A percentile compares a stretch with the other conserved stretches of the same genome.
These are phyloP conservation scores for Struthidea cinerea DNA, from an alignment of 2,113 vertebrate genomes.

Conservation along the genomic window DNA sequence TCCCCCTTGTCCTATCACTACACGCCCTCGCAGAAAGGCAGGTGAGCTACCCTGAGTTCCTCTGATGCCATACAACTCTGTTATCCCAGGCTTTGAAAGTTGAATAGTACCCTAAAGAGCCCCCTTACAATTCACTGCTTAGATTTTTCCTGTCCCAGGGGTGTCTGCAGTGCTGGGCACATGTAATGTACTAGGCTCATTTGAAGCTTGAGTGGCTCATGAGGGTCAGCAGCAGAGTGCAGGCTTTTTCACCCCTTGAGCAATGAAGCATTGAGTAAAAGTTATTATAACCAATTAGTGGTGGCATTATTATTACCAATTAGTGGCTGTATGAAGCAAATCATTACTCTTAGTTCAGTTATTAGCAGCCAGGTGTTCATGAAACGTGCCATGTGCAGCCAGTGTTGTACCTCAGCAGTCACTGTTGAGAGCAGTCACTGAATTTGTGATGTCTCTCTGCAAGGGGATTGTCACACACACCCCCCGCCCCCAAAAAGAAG, in stretches of 20 bases:
- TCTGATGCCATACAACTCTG: accelerated
- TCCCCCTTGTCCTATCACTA: neutral
- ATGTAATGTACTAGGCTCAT: neutral
- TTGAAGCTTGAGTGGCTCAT: neutral
- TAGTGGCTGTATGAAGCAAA: constrained; percentile 45
- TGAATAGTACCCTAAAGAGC: neutral
- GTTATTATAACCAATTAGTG: constrained; percentile 54
- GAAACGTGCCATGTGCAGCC: neutral
- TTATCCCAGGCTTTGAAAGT: neutral
- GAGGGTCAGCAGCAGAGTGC: neutral
- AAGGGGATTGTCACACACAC: neutral
- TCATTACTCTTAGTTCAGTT: constrained; percentile 34
- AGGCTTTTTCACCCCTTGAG: constrained; percentile 32
- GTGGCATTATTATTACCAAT: constrained; percentile 46
- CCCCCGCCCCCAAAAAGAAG: accelerated
- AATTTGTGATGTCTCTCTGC: neutral
- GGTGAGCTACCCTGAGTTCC: accelerated
- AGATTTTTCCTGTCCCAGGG: neutral
- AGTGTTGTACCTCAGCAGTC: neutral
- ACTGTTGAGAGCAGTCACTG: accelerated
- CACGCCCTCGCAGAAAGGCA: neutral
- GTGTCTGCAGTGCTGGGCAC: neutral
- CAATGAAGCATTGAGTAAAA: constrained; percentile 42
- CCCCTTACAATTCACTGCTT: neutral
- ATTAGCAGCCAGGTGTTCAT: constrained; percentile 41